Base-by-base conservation (phyloP, 1,140 invertebrate genomes). In the Drosophila ogumai region DNA sequence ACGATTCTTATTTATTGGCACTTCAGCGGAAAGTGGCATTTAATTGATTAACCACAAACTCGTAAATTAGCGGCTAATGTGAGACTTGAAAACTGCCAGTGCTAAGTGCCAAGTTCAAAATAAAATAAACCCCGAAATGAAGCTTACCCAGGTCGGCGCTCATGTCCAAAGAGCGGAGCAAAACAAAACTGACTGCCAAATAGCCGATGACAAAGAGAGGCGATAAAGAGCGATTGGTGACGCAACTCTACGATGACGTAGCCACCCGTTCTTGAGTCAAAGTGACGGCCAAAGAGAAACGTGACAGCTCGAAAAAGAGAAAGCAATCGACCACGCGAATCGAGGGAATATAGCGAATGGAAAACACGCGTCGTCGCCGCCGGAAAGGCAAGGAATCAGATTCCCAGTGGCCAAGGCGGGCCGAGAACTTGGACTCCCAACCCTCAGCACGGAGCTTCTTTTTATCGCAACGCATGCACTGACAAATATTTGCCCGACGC, bases 401-500 rank as follows among this genome's bases (percentile, higher is more conserved):
- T 31, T 57, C 31, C 19, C 43, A 54, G 19, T 54, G 52, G 19
- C 22, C 38, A 22, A 17, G 52, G 28, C 61, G 31, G n/a, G 7
- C 17, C 22, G 15, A 34, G 67, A 28, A 52, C 65, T 59, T 43
- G 50, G 50, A 54, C 50, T 52, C 17, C 50, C 50, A 34, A 52
- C 50, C 50, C 50, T 5, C 13, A n/a, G 13, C 5, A 36, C 44
- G 15, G 49, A 52, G 72, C 64, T 58, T 64, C 74, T 67, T 77
- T 75, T 64, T 82, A 64, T 67, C 66, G 64, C 59, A 59, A 59
- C 52, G 54, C 56, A 56, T 58, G 50, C 71, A 59, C 49, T 49
- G 59, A 49, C 50, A 65, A 75, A 72, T 87, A 74, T 84, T 84
- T 80, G 54, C 64, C 52, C 54, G 49, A 36, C 76, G 78, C 68